Conservation (phyloP, 2,888 invertebrate genomes). For the Anarsia innoxiella region DNA sequence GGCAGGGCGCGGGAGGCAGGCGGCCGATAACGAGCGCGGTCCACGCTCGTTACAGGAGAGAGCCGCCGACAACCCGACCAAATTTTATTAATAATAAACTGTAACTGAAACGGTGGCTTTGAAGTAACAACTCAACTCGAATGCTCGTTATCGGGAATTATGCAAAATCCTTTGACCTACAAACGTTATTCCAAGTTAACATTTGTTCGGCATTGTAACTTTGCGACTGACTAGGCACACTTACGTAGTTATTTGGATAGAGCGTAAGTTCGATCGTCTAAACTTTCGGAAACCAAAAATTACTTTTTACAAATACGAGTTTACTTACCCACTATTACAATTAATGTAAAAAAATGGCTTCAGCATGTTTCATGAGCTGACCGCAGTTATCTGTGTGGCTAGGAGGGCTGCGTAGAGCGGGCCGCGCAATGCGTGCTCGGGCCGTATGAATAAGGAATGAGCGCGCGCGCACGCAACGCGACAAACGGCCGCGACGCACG, state of each 20-base stretch:
- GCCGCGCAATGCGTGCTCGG: slow-evolving; percentile 46
- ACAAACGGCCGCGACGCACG: slow-evolving; percentile 52
- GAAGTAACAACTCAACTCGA: slow-evolving; percentile 66
- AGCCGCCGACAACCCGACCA: slow-evolving; percentile 49
- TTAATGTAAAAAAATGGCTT: no score
- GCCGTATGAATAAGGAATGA: slow-evolving; percentile 71
- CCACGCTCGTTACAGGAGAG: slow-evolving; percentile 53
- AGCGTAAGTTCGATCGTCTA: no score
- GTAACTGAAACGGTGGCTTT: slow-evolving; percentile 70
- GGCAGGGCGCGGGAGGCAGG: slow-evolving; percentile 54
- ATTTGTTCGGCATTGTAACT: slow-evolving; percentile 16
- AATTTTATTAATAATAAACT: slow-evolving; percentile 75
- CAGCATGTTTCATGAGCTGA: no score
- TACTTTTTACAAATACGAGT: no score
- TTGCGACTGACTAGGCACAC: slow-evolving; percentile 4
- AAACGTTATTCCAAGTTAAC: slow-evolving; percentile 42
- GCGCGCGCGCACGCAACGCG: slow-evolving; percentile 70
- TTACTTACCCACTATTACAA: no score
- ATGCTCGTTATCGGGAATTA: slow-evolving; percentile 70
- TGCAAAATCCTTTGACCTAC: slow-evolving; percentile 68
- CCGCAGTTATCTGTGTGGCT: no score
- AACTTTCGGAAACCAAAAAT: no score
- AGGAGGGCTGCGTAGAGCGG: slow-evolving; percentile 17
- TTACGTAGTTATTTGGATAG: no score
- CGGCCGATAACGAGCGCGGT: slow-evolving; percentile 55